These are phyloP conservation scores for Macaria liturata DNA, from an alignment of 2,888 invertebrate genomes.

Conservation along the genomic window DNA sequence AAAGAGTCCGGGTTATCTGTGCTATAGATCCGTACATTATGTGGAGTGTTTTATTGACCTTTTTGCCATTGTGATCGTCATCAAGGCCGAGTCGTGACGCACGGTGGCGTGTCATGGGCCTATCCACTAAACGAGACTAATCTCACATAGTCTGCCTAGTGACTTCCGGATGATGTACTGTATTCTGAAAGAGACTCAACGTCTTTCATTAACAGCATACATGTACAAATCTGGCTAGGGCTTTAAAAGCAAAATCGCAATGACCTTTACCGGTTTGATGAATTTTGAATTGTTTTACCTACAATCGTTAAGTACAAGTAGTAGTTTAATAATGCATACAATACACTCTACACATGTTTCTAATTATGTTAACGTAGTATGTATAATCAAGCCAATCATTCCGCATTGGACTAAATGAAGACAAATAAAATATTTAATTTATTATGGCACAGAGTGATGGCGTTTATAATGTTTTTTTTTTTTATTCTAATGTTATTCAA, in stretches of 20 bases:
- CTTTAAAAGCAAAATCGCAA: no score
- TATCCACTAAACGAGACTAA: conserved; percentile 15
- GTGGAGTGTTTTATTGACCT: conserved; percentile 20
- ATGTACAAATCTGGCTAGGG: no score
- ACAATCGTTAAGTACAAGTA: no score
- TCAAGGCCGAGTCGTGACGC: conserved; percentile 19
- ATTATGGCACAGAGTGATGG: no score
- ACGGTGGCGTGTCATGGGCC: conserved; percentile 14
- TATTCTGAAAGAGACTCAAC: no score
- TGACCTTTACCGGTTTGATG: no score
- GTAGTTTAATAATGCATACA: no score
- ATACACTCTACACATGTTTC: neutral
- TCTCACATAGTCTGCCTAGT: conserved; percentile 2
- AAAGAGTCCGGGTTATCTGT: conserved; percentile 3
- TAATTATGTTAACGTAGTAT: no score
- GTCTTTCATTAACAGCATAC: no score
- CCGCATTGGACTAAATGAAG: conserved; percentile 23
- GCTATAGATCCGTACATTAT: conserved; percentile 4
- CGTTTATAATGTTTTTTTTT: no score
- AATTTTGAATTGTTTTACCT: no score
- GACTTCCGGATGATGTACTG: neutral
- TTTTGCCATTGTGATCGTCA: conserved; percentile 18
- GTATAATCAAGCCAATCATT: conserved; percentile 17
- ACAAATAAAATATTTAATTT: neutral
- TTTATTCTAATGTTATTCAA: no score